These are phyloP conservation scores for Mus caroli DNA, from an alignment of 2,797 vertebrate species.

Conservation along the genomic window DNA sequence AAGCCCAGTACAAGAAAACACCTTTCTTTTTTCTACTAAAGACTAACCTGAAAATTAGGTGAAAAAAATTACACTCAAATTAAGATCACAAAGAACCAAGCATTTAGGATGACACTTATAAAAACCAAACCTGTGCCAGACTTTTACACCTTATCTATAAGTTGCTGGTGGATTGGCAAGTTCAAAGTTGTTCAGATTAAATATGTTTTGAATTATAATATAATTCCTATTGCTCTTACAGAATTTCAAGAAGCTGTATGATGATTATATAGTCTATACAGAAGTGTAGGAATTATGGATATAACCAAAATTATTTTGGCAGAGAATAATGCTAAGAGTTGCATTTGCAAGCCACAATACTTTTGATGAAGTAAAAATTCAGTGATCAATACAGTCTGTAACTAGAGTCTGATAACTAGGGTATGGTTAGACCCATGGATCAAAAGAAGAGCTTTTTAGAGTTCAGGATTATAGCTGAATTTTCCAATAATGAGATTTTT, in stretches of 20 bases:
- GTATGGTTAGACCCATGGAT: not conserved
- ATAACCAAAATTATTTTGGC: not conserved
- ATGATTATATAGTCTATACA: not conserved
- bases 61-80: not conserved
- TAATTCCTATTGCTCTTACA: not conserved
- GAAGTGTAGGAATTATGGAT: not conserved
- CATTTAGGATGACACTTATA: not conserved
- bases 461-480: not conserved
- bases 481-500: not conserved
- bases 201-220: not conserved
- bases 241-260: not conserved
- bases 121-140: not conserved
- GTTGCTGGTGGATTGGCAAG: not conserved
- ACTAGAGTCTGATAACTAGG: not conserved
- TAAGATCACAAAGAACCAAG: not conserved
- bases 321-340: not conserved
- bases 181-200: not conserved
- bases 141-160: not conserved
- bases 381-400: not conserved
- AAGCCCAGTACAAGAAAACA: not conserved
- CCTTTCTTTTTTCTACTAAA: not conserved
- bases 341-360: not conserved
- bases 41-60: conserved; percentile 23
- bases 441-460: not conserved
- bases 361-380: not conserved